A percentile compares a stretch with the other conserved stretches of the same genome.
These are phyloP conservation scores for Orycteropus afer DNA, from an alignment of 2,113 vertebrate species.

Conservation along the genomic window DNA sequence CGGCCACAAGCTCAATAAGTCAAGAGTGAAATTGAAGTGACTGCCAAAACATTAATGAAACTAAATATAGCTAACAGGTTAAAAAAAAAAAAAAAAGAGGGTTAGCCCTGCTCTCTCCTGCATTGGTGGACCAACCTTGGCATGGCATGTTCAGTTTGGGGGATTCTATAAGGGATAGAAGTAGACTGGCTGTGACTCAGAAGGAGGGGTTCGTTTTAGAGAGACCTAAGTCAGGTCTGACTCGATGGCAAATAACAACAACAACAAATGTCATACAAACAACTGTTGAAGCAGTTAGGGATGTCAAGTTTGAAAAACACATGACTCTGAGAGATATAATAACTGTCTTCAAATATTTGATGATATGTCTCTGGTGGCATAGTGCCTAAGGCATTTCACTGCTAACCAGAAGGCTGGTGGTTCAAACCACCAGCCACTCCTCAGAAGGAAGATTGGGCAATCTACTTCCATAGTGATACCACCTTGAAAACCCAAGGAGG, in stretches of 20 bases:
- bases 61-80: not conserved
- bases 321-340: not conserved
- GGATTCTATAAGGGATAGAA: not conserved
- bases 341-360: not conserved
- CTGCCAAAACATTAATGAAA: not conserved
- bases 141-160: no score
- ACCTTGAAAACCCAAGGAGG: no score
- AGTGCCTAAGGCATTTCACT: no score
- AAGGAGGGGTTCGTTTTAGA: not conserved
- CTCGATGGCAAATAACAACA: no score
- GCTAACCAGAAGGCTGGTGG: no score
- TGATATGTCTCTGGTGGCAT: no score
- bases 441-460: no score
- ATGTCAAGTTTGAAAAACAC: not conserved
- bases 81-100: no score
- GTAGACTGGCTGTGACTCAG: not conserved
- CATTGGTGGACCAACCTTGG: no score
- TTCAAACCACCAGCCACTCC: no score
- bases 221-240: no score
- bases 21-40: not conserved
- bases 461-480: no score
- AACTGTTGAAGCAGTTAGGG: not conserved
- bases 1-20: not conserved
- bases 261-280: accelerated
- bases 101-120: not conserved